These are phyloP conservation scores for Symphodus melops DNA, from an alignment of 2,113 vertebrate species.

Conservation along the genomic window DNA sequence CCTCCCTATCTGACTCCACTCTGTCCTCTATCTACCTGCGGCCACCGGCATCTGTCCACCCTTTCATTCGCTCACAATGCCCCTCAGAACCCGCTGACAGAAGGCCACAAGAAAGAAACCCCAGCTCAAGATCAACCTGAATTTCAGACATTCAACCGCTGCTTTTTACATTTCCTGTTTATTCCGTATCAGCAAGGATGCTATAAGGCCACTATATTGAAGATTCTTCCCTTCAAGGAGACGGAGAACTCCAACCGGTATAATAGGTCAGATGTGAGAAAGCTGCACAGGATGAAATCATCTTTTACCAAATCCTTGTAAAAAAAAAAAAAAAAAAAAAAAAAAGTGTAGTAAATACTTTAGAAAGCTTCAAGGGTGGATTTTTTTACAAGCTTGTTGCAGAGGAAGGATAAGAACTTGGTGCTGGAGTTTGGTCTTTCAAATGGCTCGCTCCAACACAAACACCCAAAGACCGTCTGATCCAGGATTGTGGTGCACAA, in stretches of 20 bases:
- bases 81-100: conserved; percentile 40
- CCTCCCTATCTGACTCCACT: conserved; percentile 37
- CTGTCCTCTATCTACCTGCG: conserved; percentile 54
- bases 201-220: background rate
- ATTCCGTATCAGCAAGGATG: background rate
- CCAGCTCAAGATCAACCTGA: background rate
- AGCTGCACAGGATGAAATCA: background rate
- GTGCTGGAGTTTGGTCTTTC: too few species aligned
- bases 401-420: background rate
- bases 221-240: background rate
- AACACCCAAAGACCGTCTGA: too few species aligned
- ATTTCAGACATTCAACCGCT: background rate
- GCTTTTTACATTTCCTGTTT: conserved; percentile 7
- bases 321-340: fast-evolving
- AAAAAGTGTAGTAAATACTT: background rate
- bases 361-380: background rate
- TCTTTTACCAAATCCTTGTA: background rate
- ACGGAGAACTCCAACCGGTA: background rate
- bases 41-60: conserved; percentile 38
- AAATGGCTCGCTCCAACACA: too few species aligned
- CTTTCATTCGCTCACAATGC: conserved; percentile 62
- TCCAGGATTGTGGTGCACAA: too few species aligned
- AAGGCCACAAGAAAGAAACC: conserved; percentile 9
- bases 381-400: background rate
- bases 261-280: background rate